These are phyloP conservation scores for Lutjanus argentimaculatus DNA, from an alignment of 2,797 vertebrate genomes.

Conservation along the genomic window DNA sequence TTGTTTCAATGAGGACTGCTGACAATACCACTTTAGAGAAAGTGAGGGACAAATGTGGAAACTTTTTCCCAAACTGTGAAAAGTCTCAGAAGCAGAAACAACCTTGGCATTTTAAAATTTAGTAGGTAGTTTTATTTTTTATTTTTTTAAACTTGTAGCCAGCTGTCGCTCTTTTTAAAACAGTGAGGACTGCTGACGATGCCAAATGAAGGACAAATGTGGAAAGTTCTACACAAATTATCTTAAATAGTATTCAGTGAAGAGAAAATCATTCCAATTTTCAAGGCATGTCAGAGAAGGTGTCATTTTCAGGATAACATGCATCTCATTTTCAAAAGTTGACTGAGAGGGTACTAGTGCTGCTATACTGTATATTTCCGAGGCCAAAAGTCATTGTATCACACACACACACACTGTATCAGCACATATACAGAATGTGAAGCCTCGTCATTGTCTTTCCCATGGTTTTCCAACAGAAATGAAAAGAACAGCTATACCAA, in stretches of 20 bases:
- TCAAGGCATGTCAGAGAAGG: conserved; percentile 7
- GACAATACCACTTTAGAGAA: conserved; percentile 42
- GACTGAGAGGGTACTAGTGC: neutral
- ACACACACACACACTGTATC: neutral
- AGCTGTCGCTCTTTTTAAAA: conserved; percentile 49
- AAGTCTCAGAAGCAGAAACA: conserved; percentile 36
- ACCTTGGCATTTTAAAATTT: conserved; percentile 56
- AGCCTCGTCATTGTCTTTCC: neutral
- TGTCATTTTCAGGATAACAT: conserved; percentile 16
- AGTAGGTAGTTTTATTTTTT: conserved; percentile 13
- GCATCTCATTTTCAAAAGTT: neutral
- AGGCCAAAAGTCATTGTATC: neutral
- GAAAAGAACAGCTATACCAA: neutral
- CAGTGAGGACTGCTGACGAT: conserved; percentile 27
- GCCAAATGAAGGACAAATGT: conserved; percentile 33
- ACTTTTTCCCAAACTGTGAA: conserved; percentile 34
- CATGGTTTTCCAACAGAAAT: neutral
- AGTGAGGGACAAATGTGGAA: conserved; percentile 26
- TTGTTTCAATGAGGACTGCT: conserved; percentile 52
- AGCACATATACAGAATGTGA: neutral
- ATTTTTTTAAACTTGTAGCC: conserved; percentile 8
- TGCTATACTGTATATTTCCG: neutral
- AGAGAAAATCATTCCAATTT: neutral
- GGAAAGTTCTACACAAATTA: conserved; percentile 16
- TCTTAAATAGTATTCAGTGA: neutral